A percentile compares a stretch with the other conserved stretches of the same genome.
phyloP scores from a whole-genome alignment of 2,888 invertebrate genomes.

The Parapristionchus giblindavisi region DNA sequence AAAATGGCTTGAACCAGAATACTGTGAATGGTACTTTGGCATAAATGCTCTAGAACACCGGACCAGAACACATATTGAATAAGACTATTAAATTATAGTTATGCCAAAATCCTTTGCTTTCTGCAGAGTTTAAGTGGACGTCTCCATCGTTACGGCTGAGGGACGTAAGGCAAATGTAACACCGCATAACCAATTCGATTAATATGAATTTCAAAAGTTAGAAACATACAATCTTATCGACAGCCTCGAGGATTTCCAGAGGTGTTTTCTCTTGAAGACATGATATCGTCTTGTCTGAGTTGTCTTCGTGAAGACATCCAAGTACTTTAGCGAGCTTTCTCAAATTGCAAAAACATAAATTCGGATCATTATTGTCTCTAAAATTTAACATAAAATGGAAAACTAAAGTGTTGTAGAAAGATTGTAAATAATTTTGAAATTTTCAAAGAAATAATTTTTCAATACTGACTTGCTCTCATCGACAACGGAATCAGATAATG shows the following conservation, averaged over 20 bases:
- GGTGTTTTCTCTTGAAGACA: constrained; percentile 55
- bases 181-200: too few relatives aligned
- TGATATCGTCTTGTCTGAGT: constrained; percentile 45
- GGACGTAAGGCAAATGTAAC: too few relatives aligned
- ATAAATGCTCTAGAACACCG: too few relatives aligned
- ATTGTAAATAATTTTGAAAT: not conserved
- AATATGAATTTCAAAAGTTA: not conserved
- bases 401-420: not conserved
- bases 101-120: too few relatives aligned
- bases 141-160: too few relatives aligned
- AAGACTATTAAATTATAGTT: too few relatives aligned
- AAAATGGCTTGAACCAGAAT: too few relatives aligned
- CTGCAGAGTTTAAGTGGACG: too few relatives aligned
- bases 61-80: too few relatives aligned
- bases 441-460: not conserved
- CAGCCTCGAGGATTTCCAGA: constrained; percentile 53
- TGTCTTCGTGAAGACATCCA: not conserved
- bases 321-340: constrained; percentile 39
- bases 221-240: constrained; percentile 54
- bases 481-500: constrained; percentile 51
- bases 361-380: not conserved
- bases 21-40: too few relatives aligned
- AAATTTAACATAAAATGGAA: not conserved
- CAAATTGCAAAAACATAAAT: not conserved
- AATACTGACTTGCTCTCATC: constrained; percentile 41